Evolutionary conservation across 1,140 invertebrate species (phyloP), one percentile per base, ranked within the genome.

Genomic region (Branchinecta lynchi): DNA sequence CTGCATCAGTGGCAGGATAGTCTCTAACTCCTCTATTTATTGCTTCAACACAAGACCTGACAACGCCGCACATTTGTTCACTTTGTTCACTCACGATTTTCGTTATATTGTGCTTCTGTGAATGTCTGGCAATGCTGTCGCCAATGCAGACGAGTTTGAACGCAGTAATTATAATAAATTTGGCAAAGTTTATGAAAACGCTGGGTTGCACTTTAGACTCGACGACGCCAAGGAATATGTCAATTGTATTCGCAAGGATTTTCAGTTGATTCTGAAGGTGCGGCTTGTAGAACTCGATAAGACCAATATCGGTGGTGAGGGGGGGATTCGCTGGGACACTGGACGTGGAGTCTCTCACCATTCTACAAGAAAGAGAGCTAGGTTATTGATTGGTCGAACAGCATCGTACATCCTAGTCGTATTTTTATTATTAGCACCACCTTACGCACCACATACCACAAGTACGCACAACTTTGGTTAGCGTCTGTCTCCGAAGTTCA

Each of bases 121-220:
- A 82, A 79, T 90, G 88, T 75, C 87, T 83, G 79, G 89, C 87
- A 45, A 97, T 87, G 7, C 89, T 92, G 80, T 96, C 93, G 10
- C 93, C 93, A 71, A 95, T 94, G 75, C 91, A 89, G 8, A 96
- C 90, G 73, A 97, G 82, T 77, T 93, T 88, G 76, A 96, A 92
- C 21, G 93, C 92, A 76, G 89, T 90, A 7, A 96, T 80, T 20
- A 96, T 89, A 3, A 97, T 91, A 78, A 93, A 93, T 79, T 96
- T 96, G 12, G 90, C 89, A 77, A 95, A 90, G 43, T 89, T 90
- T 17, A 96, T 85, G 77, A 96, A 95, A 69, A 92, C 87, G 79
- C 92, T 92, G 0, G 93, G 93, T 9, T 92, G 91, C 77, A 93
- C 90, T 76, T 93, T 93, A 76, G 89, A 89, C 75, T 93, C 89